A percentile compares a stretch with the other conserved stretches of the same genome.
phyloP scores from a whole-genome alignment of 2,113 vertebrate species.

The Urocitellus parryii region DNA sequence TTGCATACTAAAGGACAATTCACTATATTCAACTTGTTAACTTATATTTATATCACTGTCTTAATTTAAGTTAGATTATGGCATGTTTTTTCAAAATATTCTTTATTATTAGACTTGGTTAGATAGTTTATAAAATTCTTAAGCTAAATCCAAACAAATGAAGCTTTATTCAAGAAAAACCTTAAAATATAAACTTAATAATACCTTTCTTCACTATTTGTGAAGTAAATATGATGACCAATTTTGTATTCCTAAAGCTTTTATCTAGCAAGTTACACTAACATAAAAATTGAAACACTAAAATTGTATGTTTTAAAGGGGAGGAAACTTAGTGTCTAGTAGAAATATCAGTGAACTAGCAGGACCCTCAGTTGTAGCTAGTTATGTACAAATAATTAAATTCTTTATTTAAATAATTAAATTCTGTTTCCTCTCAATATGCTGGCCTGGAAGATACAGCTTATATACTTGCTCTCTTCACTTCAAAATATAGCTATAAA shows the following conservation, averaged over 20 bases:
- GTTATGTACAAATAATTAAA: not conserved
- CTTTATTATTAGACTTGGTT: slow-evolving; percentile 23
- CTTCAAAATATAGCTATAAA: not conserved
- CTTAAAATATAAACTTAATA: slow-evolving; percentile 29
- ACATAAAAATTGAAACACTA: slow-evolving; percentile 12
- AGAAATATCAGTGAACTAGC: slow-evolving; percentile 7
- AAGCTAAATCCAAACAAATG: slow-evolving; percentile 43
- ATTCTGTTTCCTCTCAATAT: not conserved
- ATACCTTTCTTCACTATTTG: slow-evolving; percentile 49
- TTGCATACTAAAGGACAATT: slow-evolving; percentile 52
- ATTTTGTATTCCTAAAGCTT: slow-evolving; percentile 7
- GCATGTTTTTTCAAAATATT: slow-evolving; percentile 47
- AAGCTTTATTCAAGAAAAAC: slow-evolving; percentile 57
- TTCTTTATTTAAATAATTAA: not conserved
- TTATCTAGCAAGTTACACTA: slow-evolving; percentile 27
- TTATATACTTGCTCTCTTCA: not conserved
- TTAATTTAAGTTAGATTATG: slow-evolving; percentile 48
- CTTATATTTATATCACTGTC: slow-evolving; percentile 24
- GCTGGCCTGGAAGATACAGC: slow-evolving; percentile 29
- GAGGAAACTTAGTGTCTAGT: not conserved
- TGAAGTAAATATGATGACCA: slow-evolving; percentile 53
- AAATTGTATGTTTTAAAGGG: not conserved
- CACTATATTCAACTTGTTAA: slow-evolving; percentile 35
- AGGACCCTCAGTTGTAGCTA: not conserved
- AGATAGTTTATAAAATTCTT: slow-evolving; percentile 25